Evolutionary conservation across 2,797 vertebrate genomes (phyloP).

Genomic region (Hydrolagus colliei): DNA sequence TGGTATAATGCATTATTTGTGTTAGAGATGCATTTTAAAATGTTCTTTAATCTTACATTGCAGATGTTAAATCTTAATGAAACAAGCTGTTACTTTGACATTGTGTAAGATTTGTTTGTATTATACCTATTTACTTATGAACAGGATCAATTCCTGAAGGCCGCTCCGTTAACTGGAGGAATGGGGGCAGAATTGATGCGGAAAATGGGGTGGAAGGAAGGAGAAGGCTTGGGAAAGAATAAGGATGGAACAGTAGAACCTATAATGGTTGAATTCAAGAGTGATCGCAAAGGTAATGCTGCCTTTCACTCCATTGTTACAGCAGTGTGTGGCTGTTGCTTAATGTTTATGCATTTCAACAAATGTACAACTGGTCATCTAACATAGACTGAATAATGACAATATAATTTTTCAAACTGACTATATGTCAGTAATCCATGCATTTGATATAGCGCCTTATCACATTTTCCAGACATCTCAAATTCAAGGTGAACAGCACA

Average conservation of each 20-base stretch:
- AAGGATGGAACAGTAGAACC: conserved; percentile 91
- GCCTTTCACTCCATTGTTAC: background rate
- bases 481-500: background rate
- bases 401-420: background rate
- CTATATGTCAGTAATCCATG: no score
- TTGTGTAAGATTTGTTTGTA: conserved; percentile 35
- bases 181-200: conserved; percentile 94
- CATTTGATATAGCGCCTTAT: no score
- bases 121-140: conserved; percentile 57
- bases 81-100: background rate
- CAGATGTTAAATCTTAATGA: background rate
- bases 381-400: background rate
- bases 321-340: background rate
- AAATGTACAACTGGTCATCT: background rate
- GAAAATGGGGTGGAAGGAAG: conserved; percentile 96
- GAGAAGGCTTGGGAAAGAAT: conserved; percentile 89
- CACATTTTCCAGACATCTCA: no score
- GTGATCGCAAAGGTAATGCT: conserved; percentile 81
- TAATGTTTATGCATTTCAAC: background rate
- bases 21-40: conserved; percentile 3
- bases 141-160: conserved; percentile 95
- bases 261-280: conserved; percentile 95
- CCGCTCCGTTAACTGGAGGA: conserved; percentile 85
- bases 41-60: background rate
- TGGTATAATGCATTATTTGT: conserved; percentile 36